A percentile compares a stretch with the other conserved stretches of the same genome.
Evolutionary conservation across 2,797 vertebrate species (phyloP).

Genomic region (Hozukius guyotensis): DNA sequence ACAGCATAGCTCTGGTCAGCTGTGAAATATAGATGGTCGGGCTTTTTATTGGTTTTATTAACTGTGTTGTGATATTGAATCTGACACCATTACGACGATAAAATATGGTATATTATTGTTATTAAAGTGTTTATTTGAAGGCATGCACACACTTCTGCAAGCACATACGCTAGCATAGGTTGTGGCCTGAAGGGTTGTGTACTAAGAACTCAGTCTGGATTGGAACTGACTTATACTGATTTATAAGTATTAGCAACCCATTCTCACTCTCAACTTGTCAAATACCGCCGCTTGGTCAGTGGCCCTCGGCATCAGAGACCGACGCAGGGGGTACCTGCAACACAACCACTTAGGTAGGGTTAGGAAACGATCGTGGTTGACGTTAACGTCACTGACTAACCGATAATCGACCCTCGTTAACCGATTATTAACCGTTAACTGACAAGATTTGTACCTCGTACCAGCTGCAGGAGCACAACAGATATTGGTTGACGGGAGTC

Average conservation of each 20-base stretch:
- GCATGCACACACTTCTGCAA: background rate
- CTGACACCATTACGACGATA: background rate
- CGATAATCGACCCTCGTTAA: no score
- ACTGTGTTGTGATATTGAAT: background rate
- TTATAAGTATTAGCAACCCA: background rate
- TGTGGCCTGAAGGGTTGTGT: background rate
- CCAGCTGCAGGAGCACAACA: no score
- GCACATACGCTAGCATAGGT: background rate
- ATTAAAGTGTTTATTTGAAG: background rate
- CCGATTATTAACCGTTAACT: no score
- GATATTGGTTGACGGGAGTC: no score
- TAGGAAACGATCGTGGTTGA: no score
- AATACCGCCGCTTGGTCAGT: no score
- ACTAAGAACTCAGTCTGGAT: background rate
- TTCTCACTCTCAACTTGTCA: no score
- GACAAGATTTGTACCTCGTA: no score
- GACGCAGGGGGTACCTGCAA: no score
- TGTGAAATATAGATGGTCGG: constrained; percentile 7
- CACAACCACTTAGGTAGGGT: no score
- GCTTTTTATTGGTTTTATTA: background rate
- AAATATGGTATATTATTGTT: background rate
- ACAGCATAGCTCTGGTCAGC: background rate
- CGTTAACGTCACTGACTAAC: no score
- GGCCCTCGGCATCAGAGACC: no score
- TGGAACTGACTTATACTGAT: background rate